A percentile compares a stretch with the other conserved stretches of the same genome.
phyloP scores from a whole-genome alignment of 2,113 vertebrate genomes.

The Ranitomeya variabilis region DNA sequence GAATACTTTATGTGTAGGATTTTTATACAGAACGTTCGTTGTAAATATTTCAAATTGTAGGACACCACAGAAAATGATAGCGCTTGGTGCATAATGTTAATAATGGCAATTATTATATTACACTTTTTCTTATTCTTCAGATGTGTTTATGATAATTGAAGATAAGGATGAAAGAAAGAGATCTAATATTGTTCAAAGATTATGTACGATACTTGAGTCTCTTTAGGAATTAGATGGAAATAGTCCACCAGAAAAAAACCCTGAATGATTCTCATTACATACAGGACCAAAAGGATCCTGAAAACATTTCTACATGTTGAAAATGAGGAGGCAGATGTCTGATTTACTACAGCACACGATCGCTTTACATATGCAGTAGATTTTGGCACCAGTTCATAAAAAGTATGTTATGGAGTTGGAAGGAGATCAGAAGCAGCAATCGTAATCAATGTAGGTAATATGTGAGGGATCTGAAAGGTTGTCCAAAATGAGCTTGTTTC shows the following conservation, averaged over 20 bases:
- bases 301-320: not conserved
- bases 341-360: conserved; percentile 25
- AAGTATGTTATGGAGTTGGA: not conserved
- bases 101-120: not conserved
- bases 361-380: conserved; percentile 34
- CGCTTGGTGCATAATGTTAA: too few species aligned
- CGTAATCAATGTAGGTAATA: conserved; percentile 18
- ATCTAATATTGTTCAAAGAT: not conserved
- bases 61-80: too few species aligned
- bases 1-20: not conserved
- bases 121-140: not conserved
- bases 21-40: too few species aligned
- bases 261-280: not conserved
- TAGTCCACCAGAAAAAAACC: not conserved
- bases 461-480: conserved; percentile 36
- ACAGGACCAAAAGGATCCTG: not conserved
- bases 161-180: too few species aligned
- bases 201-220: not conserved
- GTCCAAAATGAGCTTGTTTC: conserved; percentile 24
- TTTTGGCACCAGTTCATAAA: conserved; percentile 22
- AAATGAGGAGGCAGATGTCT: not conserved
- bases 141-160: not conserved
- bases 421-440: conserved; percentile 13
- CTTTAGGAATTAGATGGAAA: not conserved
- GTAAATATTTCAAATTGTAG: too few species aligned